Evolutionary conservation across 1,140 invertebrate species (phyloP), one percentile per base, ranked within the genome.

Genomic region (Pinna nobilis): DNA sequence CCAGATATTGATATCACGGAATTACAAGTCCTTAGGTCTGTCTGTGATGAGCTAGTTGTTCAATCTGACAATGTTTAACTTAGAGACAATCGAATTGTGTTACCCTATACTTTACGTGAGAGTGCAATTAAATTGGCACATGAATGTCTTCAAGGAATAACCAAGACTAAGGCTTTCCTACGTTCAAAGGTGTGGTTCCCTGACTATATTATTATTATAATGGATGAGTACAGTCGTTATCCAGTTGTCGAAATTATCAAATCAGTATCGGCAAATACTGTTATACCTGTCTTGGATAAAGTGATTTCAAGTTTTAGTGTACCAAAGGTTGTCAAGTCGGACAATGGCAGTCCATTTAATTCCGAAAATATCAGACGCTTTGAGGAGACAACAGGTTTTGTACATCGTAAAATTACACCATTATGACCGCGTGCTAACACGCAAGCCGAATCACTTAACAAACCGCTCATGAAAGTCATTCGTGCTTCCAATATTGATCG

Each of bases 131-230:
- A 67, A 0, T 47, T 85, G 28, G 83, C 79, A n/a, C 81, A 82
- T 47, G 69, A 74, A 33, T 41, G 74, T 1, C 82, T 79, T 53
- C 82, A 83, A 50, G 78, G 80, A 1, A 78, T 82, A 20, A 71
- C 81, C 3, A 78, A 79, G 57, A 85, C 79, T 11, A 87, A 85
- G 68, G 65, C 74, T 44, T 69, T 84, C 7, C 50, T 87, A 6
- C 49, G 82, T 25, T 74, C 81, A 63, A 86, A 84, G 53, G 82
- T 87, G 3, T 87, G 83, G 83, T 87, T 84, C 57, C 84, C 82
- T 37, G 67, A 83, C 20, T 75, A 80, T 53, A 9, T 81, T 11
- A 32, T 82, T 9, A 80, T 81, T 1, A n/a, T 81, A 4, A 73
- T 72, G 11, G 77, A 81, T 68, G 73, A 82, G 60, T 60, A 35